Conservation (phyloP, 2,888 invertebrate species). For the Orthosia gracilis region DNA sequence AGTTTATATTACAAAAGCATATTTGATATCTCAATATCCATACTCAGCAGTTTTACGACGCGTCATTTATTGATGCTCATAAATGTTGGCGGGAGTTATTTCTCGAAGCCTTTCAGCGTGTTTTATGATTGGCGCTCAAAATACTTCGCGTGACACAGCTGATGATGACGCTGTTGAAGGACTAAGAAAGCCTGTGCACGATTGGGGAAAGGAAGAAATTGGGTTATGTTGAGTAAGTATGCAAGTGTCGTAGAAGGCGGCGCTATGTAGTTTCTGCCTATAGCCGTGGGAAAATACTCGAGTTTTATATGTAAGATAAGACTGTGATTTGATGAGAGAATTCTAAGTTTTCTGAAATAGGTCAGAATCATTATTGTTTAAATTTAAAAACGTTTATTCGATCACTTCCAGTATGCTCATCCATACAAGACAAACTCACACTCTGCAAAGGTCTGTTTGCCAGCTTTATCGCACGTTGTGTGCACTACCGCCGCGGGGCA, state of each 20-base stretch:
- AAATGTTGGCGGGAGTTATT: slow-evolving; percentile 27
- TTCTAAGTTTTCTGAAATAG: too few relatives aligned
- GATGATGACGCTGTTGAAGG: not conserved
- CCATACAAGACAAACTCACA: not conserved
- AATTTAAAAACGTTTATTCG: too few relatives aligned
- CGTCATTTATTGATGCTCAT: slow-evolving; percentile 23
- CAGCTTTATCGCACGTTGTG: not conserved
- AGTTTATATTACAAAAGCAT: slow-evolving; percentile 25
- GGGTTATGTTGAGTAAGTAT: too few relatives aligned
- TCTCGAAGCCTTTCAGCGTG: slow-evolving; percentile 25
- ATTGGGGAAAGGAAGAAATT: not conserved
- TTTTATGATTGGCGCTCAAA: slow-evolving; percentile 38
- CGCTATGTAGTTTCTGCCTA: too few relatives aligned
- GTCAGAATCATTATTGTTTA: not conserved
- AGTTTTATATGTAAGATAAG: too few relatives aligned
- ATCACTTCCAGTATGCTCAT: not conserved
- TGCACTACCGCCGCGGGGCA: not conserved
- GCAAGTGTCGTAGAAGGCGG: too few relatives aligned
- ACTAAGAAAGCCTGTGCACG: not conserved
- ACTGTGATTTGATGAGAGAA: not conserved
- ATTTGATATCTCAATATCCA: slow-evolving; percentile 33
- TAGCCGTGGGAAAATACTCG: too few relatives aligned
- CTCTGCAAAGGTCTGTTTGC: not conserved
- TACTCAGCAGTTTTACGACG: slow-evolving; percentile 27
- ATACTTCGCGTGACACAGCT: not conserved